Evolutionary conservation across 2,888 invertebrate species (phyloP).

Genomic region (Lithophane leautieri): DNA sequence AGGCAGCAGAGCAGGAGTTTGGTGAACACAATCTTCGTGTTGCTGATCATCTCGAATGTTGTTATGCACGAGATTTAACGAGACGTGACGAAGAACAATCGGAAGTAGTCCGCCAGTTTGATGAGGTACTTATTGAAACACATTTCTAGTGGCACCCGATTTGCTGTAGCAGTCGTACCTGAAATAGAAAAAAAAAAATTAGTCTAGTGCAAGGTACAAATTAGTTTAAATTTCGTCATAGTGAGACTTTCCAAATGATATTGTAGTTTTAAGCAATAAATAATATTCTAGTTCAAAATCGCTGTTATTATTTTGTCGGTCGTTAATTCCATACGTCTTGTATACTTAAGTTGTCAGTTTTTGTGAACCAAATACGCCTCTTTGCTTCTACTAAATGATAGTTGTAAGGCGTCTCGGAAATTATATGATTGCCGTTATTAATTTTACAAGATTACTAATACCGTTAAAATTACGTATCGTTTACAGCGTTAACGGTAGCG

Average conservation of each 20-base stretch:
- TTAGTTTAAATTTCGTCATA: not conserved
- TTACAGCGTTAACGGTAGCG: conserved; percentile 45
- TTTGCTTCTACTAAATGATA: not conserved
- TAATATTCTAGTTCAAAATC: not conserved
- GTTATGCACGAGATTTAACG: conserved; percentile 71
- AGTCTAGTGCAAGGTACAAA: conserved; percentile 1
- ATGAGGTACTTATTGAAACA: conserved; percentile 86
- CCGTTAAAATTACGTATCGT: conserved; percentile 49
- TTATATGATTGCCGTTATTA: conserved; percentile 22
- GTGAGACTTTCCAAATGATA: not conserved
- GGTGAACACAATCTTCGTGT: conserved; percentile 85
- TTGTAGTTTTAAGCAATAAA: not conserved
- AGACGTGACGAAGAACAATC: conserved; percentile 78
- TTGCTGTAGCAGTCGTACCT: conserved; percentile 73
- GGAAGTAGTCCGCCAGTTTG: conserved; percentile 85
- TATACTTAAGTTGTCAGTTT: not conserved
- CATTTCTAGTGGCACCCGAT: conserved; percentile 80
- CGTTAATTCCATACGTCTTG: not conserved
- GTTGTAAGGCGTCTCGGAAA: not conserved
- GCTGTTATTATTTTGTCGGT: not conserved
- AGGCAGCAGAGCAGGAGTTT: conserved; percentile 84
- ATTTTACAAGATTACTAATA: conserved; percentile 40
- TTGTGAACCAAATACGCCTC: not conserved
- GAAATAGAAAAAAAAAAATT: conserved; percentile 69
- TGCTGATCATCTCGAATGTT: conserved; percentile 80